Conservation (phyloP, 2,797 vertebrate genomes). For the Garrulus glandarius region DNA sequence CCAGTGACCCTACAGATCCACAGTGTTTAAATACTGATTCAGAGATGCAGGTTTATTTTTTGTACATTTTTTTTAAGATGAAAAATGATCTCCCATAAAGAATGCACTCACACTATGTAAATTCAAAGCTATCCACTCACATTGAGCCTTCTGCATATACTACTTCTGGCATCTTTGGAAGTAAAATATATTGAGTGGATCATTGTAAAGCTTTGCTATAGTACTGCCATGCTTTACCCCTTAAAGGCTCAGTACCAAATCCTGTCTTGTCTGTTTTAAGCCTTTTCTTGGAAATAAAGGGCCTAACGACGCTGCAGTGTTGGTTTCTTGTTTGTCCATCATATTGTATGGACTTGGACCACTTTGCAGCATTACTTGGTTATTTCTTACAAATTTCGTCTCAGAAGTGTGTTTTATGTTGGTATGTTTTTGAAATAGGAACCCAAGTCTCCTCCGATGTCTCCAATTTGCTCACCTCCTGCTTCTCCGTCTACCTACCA, state of each 20-base stretch:
- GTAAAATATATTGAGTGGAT: neutral
- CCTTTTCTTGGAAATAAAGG: neutral
- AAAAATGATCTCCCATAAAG: neutral
- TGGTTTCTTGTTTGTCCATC: neutral
- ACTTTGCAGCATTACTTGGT: neutral
- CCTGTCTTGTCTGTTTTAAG: neutral
- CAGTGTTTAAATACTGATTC: neutral
- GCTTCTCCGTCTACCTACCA: conserved; percentile 82
- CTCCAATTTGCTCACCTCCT: conserved; percentile 83
- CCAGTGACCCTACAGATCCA: neutral
- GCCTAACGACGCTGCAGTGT: neutral
- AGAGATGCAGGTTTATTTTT: neutral
- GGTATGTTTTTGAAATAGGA: conserved; percentile 78
- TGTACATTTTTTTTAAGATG: neutral
- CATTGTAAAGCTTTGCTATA: neutral
- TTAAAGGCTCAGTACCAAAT: neutral
- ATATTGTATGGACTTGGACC: rapidly evolving
- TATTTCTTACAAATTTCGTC: neutral
- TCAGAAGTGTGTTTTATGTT: conserved; percentile 48
- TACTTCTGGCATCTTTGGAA: neutral
- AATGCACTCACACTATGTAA: neutral
- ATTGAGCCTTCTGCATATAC: neutral
- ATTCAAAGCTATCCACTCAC: neutral
- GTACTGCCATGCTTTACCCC: neutral
- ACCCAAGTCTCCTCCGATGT: conserved; percentile 77